Percentiles rank a stretch among this genome's conserved stretches.
These are phyloP conservation scores for Hirtodrosophila trivittata DNA, from an alignment of 2,888 invertebrate genomes.

Conservation along the genomic window DNA sequence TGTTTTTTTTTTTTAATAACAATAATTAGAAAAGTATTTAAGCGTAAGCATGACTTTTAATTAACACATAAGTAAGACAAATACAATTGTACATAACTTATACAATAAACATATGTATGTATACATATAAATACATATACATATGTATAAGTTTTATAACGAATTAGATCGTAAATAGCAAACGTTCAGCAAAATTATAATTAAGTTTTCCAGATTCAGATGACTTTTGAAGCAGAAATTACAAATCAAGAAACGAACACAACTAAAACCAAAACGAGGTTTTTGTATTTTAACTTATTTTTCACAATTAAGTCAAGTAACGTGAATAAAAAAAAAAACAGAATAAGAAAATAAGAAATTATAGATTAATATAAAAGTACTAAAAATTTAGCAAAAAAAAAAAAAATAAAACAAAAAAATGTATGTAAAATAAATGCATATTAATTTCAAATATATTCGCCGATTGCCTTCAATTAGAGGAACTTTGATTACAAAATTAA, in stretches of 20 bases:
- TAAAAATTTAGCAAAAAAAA: constrained; percentile 16
- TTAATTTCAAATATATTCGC: constrained; percentile 83
- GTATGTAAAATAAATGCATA: constrained; percentile 81
- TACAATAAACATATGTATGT: constrained; percentile 5
- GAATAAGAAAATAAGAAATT: constrained; percentile 17
- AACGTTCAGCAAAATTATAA: constrained; percentile 68
- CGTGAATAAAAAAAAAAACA: constrained; percentile 35
- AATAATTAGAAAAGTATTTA: constrained; percentile 62
- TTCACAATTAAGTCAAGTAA: constrained; percentile 63
- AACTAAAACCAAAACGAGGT: constrained; percentile 5
- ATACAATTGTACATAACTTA: constrained; percentile 50
- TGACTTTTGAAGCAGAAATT: constrained; percentile 68
- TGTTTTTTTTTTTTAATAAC: constrained; percentile 71
- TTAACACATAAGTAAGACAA: constrained; percentile 38
- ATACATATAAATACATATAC: neutral
- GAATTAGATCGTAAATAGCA: constrained; percentile 40
- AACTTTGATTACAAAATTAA: constrained; percentile 82
- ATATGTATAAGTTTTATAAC: constrained; percentile 42
- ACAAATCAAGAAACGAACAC: constrained; percentile 28
- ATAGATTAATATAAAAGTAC: constrained; percentile 16
- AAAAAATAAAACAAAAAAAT: constrained; percentile 27
- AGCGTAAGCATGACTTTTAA: constrained; percentile 69
- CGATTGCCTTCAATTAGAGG: constrained; percentile 84
- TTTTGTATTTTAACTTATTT: constrained; percentile 59
- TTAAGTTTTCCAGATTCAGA: constrained; percentile 75